Conservation (phyloP, 2,113 vertebrate genomes). For the Colius striatus region DNA sequence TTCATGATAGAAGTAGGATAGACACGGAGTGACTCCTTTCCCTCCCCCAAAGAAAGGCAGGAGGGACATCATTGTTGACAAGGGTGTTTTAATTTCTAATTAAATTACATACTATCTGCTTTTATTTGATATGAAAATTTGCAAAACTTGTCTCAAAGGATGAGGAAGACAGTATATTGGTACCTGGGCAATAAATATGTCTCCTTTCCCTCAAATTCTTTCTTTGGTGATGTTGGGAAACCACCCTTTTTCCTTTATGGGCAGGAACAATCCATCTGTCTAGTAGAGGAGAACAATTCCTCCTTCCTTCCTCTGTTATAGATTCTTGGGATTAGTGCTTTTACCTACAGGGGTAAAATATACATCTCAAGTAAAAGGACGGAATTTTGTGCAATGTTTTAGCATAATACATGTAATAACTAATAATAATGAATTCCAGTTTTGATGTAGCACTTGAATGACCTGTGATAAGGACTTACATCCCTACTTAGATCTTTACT, state of each 20-base stretch:
- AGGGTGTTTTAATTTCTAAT: not conserved
- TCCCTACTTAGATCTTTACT: not conserved
- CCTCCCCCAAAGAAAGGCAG: not conserved
- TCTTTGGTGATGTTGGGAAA: not conserved
- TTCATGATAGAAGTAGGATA: not conserved
- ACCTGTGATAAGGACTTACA: not conserved
- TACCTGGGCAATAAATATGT: not conserved
- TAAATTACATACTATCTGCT: not conserved
- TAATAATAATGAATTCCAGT: not conserved
- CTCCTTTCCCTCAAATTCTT: not conserved
- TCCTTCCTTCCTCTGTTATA: not conserved
- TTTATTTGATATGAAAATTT: not conserved
- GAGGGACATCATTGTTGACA: not conserved
- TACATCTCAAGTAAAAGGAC: not conserved
- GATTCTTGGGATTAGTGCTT: not conserved
- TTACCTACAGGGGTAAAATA: not conserved
- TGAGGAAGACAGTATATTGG: not conserved
- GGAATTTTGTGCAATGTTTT: not conserved
- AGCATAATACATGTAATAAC: not conserved
- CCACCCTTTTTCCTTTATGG: not conserved
- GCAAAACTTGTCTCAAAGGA: not conserved
- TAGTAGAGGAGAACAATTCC: not conserved
- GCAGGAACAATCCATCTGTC: not conserved
- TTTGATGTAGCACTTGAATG: not conserved
- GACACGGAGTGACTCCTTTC: not conserved